Base-by-base conservation (phyloP, 2,113 vertebrate genomes). In the Ochotona curzoniae region DNA sequence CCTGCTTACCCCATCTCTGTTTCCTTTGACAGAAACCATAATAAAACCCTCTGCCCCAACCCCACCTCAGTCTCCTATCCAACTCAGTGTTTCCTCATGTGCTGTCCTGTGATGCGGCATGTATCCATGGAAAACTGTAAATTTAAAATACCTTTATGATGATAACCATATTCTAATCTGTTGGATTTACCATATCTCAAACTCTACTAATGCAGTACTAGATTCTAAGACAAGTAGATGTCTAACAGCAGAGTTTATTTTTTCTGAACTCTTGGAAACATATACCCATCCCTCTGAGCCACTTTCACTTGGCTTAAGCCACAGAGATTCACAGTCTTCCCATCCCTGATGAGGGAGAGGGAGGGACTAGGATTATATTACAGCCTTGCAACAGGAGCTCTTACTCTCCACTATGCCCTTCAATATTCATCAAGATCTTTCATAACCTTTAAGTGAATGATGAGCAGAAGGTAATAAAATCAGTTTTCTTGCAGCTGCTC, bases 61-160 rank as follows among this genome's bases (percentile, higher is more conserved):
- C 9, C 61, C 28, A 7, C 44, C 35, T 1, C 61, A 6, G 71
- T n/a, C 47, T 26, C 15, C 11, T 26, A 35, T 32, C 49, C 7
- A 35, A 28, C 1, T 57, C 5, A 5, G 14, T 4, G 60, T 32
- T 47, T 51, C 20, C 2, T 35, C 11, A 1, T 25, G 11, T 30
- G 26, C 28, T 71, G 21, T 74, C 3, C 15, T 2, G 5, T 2
- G 10, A 30, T 1, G 2, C 11, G 57, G 5, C 17, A n/a, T 8
- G 18, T 6, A 23, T 63, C 14, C 49, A 66, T 26, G 35, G 20
- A 5, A 30, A 78, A 73, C 54, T 25, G 0, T 14, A 2, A 76
- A 15, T 51, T 67, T 81, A 91, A 51, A 35, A 26, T 30, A 5
- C n/a, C 17, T 81, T 75, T 64, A 38, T 54, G 64, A 8, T 35